These are phyloP conservation scores for Beris chalybata DNA, from an alignment of 2,888 invertebrate genomes.

Conservation along the genomic window DNA sequence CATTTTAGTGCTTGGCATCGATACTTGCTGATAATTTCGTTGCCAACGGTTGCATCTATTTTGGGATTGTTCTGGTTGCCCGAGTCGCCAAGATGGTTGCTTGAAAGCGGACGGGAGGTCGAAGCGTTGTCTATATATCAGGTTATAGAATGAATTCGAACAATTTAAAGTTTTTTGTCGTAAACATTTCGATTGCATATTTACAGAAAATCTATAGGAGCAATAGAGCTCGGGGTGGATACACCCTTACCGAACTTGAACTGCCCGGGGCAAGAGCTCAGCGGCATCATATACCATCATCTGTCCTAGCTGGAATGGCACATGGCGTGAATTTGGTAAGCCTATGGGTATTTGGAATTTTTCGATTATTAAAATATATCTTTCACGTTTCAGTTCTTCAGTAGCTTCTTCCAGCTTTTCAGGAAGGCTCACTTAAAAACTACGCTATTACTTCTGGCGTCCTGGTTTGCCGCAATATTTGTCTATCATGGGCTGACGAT, in stretches of 20 bases:
- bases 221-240: constrained; percentile 48
- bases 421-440: constrained; percentile 65
- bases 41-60: constrained; percentile 71
- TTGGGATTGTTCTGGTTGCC: constrained; percentile 72
- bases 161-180: background rate
- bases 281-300: constrained; percentile 59
- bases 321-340: constrained; percentile 57
- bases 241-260: constrained; percentile 70
- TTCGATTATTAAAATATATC: constrained; percentile 14
- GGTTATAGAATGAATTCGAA: constrained; percentile 49
- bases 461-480: constrained; percentile 63
- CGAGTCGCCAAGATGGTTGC: constrained; percentile 72
- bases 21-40: constrained; percentile 67
- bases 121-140: constrained; percentile 79
- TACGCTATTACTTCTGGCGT: constrained; percentile 64
- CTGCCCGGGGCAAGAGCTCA: constrained; percentile 65
- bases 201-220: constrained; percentile 41
- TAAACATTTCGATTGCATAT: background rate
- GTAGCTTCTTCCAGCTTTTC: constrained; percentile 69
- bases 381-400: constrained; percentile 64
- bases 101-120: constrained; percentile 74
- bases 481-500: constrained; percentile 59
- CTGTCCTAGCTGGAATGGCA: constrained; percentile 57
- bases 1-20: constrained; percentile 81
- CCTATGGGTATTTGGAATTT: background rate